phyloP scores from a whole-genome alignment of 2,888 invertebrate genomes.

The Electrophaes corylata region DNA sequence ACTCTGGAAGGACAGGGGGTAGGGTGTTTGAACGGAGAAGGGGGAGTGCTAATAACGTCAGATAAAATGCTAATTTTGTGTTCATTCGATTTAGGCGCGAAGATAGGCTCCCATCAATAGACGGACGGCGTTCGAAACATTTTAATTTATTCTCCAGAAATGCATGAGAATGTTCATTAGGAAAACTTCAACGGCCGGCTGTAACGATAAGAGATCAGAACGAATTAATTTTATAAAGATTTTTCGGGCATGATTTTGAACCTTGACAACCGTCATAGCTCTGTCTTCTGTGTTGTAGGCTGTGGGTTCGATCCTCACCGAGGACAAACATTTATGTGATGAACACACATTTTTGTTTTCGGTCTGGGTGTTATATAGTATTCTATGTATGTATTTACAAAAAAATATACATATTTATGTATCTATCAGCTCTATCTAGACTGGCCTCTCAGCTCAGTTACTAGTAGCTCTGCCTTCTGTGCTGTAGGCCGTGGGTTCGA shows the following conservation, averaged over 20 bases:
- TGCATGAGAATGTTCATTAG: conserved; percentile 41
- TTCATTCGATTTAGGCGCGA: conserved; percentile 77
- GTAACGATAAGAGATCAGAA: conserved; percentile 26
- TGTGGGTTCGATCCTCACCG: too few species aligned
- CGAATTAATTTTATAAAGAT: conserved; percentile 24
- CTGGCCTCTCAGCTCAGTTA: too few species aligned
- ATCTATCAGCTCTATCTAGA: too few species aligned
- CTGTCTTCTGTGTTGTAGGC: too few species aligned
- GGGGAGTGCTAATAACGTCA: conserved; percentile 73
- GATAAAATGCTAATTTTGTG: conserved; percentile 84
- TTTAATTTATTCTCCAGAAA: conserved; percentile 42
- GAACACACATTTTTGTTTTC: too few species aligned
- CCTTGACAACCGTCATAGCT: too few species aligned
- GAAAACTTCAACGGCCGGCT: conserved; percentile 34
- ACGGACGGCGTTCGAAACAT: conserved; percentile 34
- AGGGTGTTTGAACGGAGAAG: conserved; percentile 38
- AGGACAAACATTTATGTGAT: too few species aligned
- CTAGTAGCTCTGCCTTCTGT: too few species aligned
- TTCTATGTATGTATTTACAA: too few species aligned
- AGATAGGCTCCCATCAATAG: conserved; percentile 58
- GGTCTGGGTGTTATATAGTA: too few species aligned
- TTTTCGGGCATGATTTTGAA: not conserved
- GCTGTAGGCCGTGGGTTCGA: too few species aligned
- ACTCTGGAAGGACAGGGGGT: conserved; percentile 66
- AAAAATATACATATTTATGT: too few species aligned